A percentile compares a stretch with the other conserved stretches of the same genome.
Evolutionary conservation across 2,797 vertebrate genomes (phyloP).

Genomic region (Mionectes olivaceus): DNA sequence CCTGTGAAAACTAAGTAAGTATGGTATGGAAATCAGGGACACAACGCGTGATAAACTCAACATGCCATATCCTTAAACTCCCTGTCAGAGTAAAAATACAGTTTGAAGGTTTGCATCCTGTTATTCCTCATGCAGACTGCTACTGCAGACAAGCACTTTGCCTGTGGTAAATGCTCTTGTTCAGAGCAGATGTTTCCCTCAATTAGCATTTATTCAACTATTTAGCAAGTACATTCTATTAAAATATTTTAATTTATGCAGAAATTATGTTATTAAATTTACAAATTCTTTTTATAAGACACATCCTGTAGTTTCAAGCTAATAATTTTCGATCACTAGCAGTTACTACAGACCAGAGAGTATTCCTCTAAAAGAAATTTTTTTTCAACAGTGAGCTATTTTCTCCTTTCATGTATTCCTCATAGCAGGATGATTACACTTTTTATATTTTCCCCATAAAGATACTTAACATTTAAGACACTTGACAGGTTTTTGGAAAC

Average conservation of each 20-base stretch:
- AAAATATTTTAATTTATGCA: constrained; percentile 78
- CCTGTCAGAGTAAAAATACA: constrained; percentile 44
- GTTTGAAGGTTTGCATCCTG: constrained; percentile 22
- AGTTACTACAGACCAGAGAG: constrained; percentile 27
- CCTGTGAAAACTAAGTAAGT: constrained; percentile 42
- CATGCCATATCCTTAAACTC: constrained; percentile 45
- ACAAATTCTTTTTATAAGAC: constrained; percentile 63
- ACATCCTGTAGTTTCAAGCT: constrained; percentile 71
- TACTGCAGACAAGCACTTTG: constrained; percentile 66
- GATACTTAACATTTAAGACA: constrained; percentile 6
- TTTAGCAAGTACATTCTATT: constrained; percentile 64
- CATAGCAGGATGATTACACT: neutral
- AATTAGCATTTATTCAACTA: constrained; percentile 74
- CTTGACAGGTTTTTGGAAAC: constrained; percentile 34
- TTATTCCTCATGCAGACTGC: constrained; percentile 63
- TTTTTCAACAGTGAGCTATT: constrained; percentile 4
- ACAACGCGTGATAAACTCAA: constrained; percentile 27
- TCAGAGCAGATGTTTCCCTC: constrained; percentile 72
- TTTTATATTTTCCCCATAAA: constrained; percentile 18
- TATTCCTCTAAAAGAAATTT: constrained; percentile 45
- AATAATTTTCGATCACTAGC: constrained; percentile 63
- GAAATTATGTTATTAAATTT: constrained; percentile 72
- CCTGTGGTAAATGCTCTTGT: constrained; percentile 70
- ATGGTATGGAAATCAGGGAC: constrained; percentile 55
- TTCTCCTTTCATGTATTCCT: constrained; percentile 9